Evolutionary conservation across 2,113 vertebrate species (phyloP), one percentile per base, ranked within the genome.

Genomic region (Lota lota): DNA sequence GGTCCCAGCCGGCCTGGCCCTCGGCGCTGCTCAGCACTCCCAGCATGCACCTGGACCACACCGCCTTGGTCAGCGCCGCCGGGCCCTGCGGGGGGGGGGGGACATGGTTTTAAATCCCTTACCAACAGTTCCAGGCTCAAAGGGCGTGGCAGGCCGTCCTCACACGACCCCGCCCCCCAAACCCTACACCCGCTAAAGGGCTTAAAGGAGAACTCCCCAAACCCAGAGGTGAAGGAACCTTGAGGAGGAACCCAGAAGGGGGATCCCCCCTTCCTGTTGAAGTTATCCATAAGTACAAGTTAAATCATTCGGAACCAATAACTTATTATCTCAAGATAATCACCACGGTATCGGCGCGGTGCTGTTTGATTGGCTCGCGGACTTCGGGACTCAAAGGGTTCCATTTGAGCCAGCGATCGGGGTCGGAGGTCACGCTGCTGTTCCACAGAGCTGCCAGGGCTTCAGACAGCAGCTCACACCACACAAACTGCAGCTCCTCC

Each of bases 391-490:
- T 84, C 22, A 93, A 53, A 0, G 93, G 92, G 75, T 81, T 91
- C 96, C 95, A 99, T 1, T 87, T 91, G 7, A 98, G 87, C 97
- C 97, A 99, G 75, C 88, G 93, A 20, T 96, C 93, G 40, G 95
- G 95, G 69, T 95, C 88, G 0, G 86, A 93, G 70, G 91, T 92
- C 51, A 95, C 92, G 18, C 93, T 94, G 83, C 93, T 94, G 65
- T 74, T 95, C 97, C 97, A 99, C 67, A 96, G 92, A 5, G 91
- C 91, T 5, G 76, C 70, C 78, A 98, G 90, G 0, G 85, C 91
- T 69, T 94, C 93, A 2, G 82, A 93, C 61, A 97, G 61, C 8
- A 99, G 88, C 56, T 94, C 94, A 53, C 93, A 94, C 88, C 95
- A 95, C 66, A 97, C 83, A 79, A 93, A 40, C 64, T 89, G 85